Evolutionary conservation across 2,888 invertebrate species (phyloP).

Genomic region (Eupithecia pulchellata): DNA sequence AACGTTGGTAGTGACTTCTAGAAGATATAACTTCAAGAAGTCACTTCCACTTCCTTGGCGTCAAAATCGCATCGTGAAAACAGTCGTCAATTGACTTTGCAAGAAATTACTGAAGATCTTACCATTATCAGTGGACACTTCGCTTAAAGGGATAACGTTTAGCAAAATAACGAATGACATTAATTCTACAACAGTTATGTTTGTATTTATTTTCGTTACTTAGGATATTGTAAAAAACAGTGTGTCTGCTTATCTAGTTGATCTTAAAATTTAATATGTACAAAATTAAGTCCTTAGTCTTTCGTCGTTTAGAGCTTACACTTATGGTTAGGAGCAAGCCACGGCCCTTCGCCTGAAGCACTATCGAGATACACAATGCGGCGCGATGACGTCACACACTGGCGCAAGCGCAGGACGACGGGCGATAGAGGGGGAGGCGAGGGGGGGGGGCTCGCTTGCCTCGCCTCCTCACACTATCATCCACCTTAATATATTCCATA

Average conservation of each 20-base stretch:
- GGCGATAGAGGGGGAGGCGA: constrained; percentile 11
- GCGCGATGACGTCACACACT: constrained; percentile 48
- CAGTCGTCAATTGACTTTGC: too few relatives aligned
- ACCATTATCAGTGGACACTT: too few relatives aligned
- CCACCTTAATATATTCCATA: constrained; percentile 39
- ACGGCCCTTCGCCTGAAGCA: constrained; percentile 59
- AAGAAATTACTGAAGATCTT: too few relatives aligned
- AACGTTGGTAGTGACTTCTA: too few relatives aligned
- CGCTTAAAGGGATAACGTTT: constrained; percentile 62
- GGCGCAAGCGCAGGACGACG: constrained; percentile 51
- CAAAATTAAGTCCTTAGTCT: constrained; percentile 82
- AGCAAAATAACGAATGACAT: constrained; percentile 77
- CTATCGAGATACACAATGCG: constrained; percentile 53
- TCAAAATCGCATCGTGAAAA: too few relatives aligned
- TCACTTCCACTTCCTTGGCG: too few relatives aligned
- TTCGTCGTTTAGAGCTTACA: constrained; percentile 77
- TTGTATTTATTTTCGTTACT: constrained; percentile 75
- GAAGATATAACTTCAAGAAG: too few relatives aligned
- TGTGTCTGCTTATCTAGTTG: constrained; percentile 76
- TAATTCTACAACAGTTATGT: constrained; percentile 81
- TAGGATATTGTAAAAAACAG: constrained; percentile 85
- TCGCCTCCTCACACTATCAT: constrained; percentile 23
- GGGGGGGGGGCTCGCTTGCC: constrained; percentile 19
- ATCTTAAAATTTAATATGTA: constrained; percentile 79
- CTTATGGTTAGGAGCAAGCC: constrained; percentile 69